Evolutionary conservation across 2,888 invertebrate genomes (phyloP).

Genomic region (Encarsia formosa): DNA sequence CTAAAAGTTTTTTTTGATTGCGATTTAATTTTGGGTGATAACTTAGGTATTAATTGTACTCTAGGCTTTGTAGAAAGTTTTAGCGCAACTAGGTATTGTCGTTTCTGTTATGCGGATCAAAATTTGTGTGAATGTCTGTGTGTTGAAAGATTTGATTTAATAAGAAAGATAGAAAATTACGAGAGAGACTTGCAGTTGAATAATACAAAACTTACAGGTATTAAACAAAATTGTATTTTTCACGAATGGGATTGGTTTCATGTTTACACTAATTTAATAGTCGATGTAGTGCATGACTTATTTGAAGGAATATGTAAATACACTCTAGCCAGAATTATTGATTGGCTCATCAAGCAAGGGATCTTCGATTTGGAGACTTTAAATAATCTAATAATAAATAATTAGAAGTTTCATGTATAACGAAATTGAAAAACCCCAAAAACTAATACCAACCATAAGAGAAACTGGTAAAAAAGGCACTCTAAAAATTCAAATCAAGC

Average conservation of each 20-base stretch:
- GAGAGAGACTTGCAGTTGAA: too few relatives aligned
- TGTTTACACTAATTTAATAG: conserved; percentile 19
- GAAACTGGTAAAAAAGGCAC: neutral
- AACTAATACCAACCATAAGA: conserved; percentile 10
- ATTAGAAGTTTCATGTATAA: conserved; percentile 9
- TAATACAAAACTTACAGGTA: too few relatives aligned
- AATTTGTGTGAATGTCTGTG: too few relatives aligned
- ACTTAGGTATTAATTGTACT: too few relatives aligned
- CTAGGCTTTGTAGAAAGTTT: neutral
- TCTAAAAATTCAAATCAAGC: conserved; percentile 6
- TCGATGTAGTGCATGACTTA: conserved; percentile 21
- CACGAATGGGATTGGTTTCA: conserved; percentile 19
- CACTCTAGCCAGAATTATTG: conserved; percentile 9
- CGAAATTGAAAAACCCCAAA: conserved; percentile 8
- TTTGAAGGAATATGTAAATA: conserved; percentile 10
- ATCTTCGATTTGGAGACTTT: conserved; percentile 10
- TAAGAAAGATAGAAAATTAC: too few relatives aligned
- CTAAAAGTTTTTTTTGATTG: neutral
- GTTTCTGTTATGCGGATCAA: too few relatives aligned
- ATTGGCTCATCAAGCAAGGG: conserved; percentile 4
- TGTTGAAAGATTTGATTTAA: too few relatives aligned
- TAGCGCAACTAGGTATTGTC: neutral
- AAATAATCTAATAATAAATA: conserved; percentile 10
- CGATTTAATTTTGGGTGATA: neutral
- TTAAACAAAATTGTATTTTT: conserved; percentile 19